Percentiles rank a stretch among this genome's conserved stretches.
These are phyloP conservation scores for Oncorhynchus nerka DNA, from an alignment of 2,113 vertebrate species.

Conservation along the genomic window DNA sequence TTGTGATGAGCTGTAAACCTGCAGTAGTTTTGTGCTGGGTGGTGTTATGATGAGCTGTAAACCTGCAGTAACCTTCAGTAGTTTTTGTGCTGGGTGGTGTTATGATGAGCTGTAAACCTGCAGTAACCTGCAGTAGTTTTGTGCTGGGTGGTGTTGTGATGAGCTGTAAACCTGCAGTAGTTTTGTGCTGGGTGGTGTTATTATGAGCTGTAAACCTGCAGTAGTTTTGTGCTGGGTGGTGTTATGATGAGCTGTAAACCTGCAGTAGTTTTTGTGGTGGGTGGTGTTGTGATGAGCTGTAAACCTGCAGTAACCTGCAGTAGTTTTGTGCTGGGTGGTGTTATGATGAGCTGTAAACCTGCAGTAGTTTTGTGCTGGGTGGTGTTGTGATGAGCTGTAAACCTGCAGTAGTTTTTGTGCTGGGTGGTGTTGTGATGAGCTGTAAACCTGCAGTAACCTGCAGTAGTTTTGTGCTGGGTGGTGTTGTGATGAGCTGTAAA, in stretches of 20 bases:
- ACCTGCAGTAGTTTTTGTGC: constrained; percentile 5
- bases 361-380: constrained; percentile 1
- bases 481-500: constrained; percentile 10
- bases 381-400: constrained; percentile 19
- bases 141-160: too few species aligned
- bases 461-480: constrained; percentile 1
- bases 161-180: too few species aligned
- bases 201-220: too few species aligned
- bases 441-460: background rate
- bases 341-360: background rate
- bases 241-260: too few species aligned
- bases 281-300: too few species aligned
- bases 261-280: background rate
- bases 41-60: too few species aligned
- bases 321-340: background rate
- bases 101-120: constrained; percentile 3
- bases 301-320: background rate
- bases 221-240: background rate
- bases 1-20: too few species aligned
- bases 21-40: background rate
- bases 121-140: background rate
- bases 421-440: constrained; percentile 21
- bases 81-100: background rate
- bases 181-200: too few species aligned
- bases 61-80: background rate